These are phyloP conservation scores for Hipposideros larvatus DNA, from an alignment of 2,797 vertebrate species.

Conservation along the genomic window DNA sequence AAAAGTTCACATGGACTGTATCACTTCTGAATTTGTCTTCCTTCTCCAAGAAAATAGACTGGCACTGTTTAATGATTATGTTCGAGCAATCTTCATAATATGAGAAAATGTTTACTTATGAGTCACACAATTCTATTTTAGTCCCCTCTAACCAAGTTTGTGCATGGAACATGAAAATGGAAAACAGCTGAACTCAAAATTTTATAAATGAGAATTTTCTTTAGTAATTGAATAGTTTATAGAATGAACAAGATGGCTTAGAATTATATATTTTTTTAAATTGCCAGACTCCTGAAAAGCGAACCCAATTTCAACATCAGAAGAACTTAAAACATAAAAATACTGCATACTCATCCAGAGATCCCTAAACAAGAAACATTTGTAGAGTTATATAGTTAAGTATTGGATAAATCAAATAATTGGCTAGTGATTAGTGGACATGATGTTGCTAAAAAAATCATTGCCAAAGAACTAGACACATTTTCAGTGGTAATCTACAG, in stretches of 20 bases:
- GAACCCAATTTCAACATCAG: slow-evolving; percentile 51
- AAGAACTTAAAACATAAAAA: slow-evolving; percentile 10
- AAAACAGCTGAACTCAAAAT: slow-evolving; percentile 82
- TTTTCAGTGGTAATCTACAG: neutral
- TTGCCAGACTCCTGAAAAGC: slow-evolving; percentile 46
- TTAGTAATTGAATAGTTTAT: slow-evolving; percentile 69
- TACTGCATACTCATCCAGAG: neutral
- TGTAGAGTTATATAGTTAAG: neutral
- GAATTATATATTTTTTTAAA: slow-evolving; percentile 44
- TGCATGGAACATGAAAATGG: slow-evolving; percentile 84
- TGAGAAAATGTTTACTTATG: slow-evolving; percentile 80
- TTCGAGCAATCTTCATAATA: slow-evolving; percentile 68
- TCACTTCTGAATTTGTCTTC: neutral
- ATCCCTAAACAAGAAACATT: neutral
- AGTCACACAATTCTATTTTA: slow-evolving; percentile 81
- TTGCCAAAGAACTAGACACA: neutral
- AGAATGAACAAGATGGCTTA: slow-evolving; percentile 62
- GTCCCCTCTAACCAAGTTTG: slow-evolving; percentile 82
- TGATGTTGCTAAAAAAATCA: neutral
- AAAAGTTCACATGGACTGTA: neutral
- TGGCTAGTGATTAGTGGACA: neutral
- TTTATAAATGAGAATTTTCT: slow-evolving; percentile 75
- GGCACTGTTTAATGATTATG: neutral
- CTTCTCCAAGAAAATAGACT: slow-evolving; percentile 20
- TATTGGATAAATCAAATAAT: slow-evolving; percentile 36